A percentile compares a stretch with the other conserved stretches of the same genome.
These are phyloP conservation scores for Mechanitis mazaeus DNA, from an alignment of 2,888 invertebrate genomes.

Conservation along the genomic window DNA sequence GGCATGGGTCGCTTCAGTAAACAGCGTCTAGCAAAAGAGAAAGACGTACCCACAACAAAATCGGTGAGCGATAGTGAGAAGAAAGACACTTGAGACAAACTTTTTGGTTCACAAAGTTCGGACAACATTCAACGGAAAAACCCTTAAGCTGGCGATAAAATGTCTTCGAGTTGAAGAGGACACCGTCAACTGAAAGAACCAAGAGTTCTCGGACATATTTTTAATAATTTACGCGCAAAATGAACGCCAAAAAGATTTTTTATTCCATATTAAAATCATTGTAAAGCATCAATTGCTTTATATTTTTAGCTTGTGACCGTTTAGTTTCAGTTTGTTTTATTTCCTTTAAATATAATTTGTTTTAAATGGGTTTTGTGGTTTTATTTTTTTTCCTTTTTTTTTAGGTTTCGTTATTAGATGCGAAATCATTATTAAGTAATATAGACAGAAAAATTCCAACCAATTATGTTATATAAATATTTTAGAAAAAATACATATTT, in stretches of 20 bases:
- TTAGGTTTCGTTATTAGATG: no score
- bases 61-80: conserved; percentile 67
- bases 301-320: conserved; percentile 66
- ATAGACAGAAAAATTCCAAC: no score
- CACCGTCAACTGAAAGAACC: conserved; percentile 62
- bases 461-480: no score
- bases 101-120: conserved; percentile 55
- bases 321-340: conserved; percentile 67
- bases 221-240: conserved; percentile 57
- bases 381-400: conserved; percentile 3
- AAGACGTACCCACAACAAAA: conserved; percentile 52
- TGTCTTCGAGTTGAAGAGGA: conserved; percentile 60
- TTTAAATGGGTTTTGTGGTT: conserved; percentile 36
- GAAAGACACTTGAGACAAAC: conserved; percentile 68
- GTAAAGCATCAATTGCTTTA: conserved; percentile 53
- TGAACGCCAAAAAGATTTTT: conserved; percentile 47
- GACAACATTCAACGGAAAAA: conserved; percentile 72
- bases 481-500: no score
- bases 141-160: conserved; percentile 64
- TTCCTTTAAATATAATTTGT: conserved; percentile 71
- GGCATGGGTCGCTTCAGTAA: conserved; percentile 89
- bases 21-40: conserved; percentile 76
- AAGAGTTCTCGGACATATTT: conserved; percentile 55
- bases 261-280: conserved; percentile 44
- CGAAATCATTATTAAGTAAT: no score